Evolutionary conservation across 1,140 invertebrate species (phyloP).

Genomic region (Orchestia grillus): DNA sequence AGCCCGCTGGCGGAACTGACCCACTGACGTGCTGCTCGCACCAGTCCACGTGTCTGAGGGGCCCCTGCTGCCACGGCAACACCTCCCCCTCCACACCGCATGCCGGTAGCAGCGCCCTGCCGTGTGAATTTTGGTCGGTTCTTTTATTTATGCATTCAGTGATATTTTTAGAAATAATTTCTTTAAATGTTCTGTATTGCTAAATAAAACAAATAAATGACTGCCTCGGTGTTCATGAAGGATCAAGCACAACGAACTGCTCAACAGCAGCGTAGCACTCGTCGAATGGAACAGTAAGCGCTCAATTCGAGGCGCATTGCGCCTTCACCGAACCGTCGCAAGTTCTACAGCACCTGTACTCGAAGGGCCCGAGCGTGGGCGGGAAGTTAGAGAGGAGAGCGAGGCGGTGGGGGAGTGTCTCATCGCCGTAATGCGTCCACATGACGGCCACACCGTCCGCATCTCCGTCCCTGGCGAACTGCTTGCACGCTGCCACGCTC

Average conservation of each 20-base stretch:
- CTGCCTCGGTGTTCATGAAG: not conserved
- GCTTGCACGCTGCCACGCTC: constrained; percentile 69
- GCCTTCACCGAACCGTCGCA: not conserved
- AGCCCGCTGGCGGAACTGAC: too few relatives aligned
- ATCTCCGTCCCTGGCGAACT: constrained; percentile 78
- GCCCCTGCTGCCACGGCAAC: constrained; percentile 73
- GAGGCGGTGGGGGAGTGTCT: constrained; percentile 78
- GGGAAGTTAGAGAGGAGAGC: constrained; percentile 82
- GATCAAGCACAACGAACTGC: not conserved
- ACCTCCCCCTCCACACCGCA: constrained; percentile 74
- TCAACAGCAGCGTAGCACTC: not conserved
- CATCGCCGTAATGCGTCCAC: constrained; percentile 80
- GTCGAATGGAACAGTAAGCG: not conserved
- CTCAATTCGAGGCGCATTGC: not conserved
- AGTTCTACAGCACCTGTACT: constrained; percentile 74
- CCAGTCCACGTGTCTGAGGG: constrained; percentile 78
- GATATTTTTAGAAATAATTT: too few relatives aligned
- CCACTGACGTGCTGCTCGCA: constrained; percentile 72
- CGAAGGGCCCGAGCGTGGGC: constrained; percentile 80
- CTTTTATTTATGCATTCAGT: too few relatives aligned
- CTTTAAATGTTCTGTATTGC: too few relatives aligned
- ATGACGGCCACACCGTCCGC: constrained; percentile 77
- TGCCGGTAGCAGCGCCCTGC: constrained; percentile 76
- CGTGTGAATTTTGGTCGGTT: too few relatives aligned
- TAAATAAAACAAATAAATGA: too few relatives aligned